Evolutionary conservation across 2,888 invertebrate genomes (phyloP).

Genomic region (Rhagium mordax): DNA sequence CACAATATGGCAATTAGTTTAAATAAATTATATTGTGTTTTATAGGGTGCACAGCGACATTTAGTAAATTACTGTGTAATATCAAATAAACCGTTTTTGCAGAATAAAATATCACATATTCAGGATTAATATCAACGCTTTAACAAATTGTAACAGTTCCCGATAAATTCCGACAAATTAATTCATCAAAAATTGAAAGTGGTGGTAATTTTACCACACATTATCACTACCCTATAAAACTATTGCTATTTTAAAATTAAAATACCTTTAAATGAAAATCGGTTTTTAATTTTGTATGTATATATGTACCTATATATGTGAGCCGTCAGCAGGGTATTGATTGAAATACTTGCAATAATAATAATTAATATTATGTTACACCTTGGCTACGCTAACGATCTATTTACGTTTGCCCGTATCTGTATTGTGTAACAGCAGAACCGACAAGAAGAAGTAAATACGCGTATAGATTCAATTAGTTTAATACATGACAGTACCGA

Average conservation of each 20-base stretch:
- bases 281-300: no score
- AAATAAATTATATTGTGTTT: constrained; percentile 28
- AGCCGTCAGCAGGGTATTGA: no score
- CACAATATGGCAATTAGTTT: constrained; percentile 16
- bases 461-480: constrained; percentile 64
- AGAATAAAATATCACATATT: constrained; percentile 23
- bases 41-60: neutral
- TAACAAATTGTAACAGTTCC: constrained; percentile 24
- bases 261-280: no score
- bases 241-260: no score
- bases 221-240: constrained; percentile 1
- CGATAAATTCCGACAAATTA: constrained; percentile 31
- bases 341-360: constrained; percentile 9
- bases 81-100: constrained; percentile 34
- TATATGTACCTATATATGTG: no score
- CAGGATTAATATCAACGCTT: constrained; percentile 30
- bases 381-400: constrained; percentile 27
- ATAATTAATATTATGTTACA: constrained; percentile 29
- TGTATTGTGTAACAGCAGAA: constrained; percentile 6
- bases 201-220: constrained; percentile 23
- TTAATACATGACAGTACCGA: constrained; percentile 63
- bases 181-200: constrained; percentile 36
- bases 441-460: constrained; percentile 31
- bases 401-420: constrained; percentile 22
- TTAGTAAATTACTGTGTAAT: constrained; percentile 19